A percentile compares a stretch with the other conserved stretches of the same genome.
Evolutionary conservation across 1,140 invertebrate genomes (phyloP).

Genomic region (Plutomurus gul): DNA sequence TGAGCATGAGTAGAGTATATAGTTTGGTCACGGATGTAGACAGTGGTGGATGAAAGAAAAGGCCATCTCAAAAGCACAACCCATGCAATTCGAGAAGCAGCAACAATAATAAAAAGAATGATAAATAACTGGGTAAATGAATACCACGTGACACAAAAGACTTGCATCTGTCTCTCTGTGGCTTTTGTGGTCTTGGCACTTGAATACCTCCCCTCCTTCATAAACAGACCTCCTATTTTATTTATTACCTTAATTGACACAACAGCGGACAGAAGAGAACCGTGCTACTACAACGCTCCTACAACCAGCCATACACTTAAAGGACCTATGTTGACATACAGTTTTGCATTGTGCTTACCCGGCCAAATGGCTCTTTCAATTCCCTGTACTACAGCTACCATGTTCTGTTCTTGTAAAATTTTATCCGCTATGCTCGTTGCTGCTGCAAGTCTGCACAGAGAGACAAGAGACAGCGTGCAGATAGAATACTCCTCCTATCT

Average conservation of each 20-base stretch:
- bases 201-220: constrained; percentile 48
- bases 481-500: no score
- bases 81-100: constrained; percentile 48
- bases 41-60: constrained; percentile 16
- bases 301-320: constrained; percentile 24
- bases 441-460: no score
- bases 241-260: constrained; percentile 55
- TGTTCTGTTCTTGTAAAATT: background rate
- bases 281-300: constrained; percentile 9
- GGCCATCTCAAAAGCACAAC: constrained; percentile 38
- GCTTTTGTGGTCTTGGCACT: constrained; percentile 52
- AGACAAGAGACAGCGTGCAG: no score
- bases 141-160: constrained; percentile 51
- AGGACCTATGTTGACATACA: constrained; percentile 43
- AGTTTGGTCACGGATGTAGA: constrained; percentile 4
- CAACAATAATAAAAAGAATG: constrained; percentile 48
- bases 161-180: constrained; percentile 50
- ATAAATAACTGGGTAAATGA: constrained; percentile 51
- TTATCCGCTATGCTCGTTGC: no score
- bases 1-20: background rate
- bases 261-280: constrained; percentile 33
- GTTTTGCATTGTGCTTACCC: constrained; percentile 18
- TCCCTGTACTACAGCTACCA: background rate
- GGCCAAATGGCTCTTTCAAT: constrained; percentile 9
- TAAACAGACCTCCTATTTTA: constrained; percentile 54